Evolutionary conservation across 2,888 invertebrate genomes (phyloP).

Genomic region (Colletes collaris): DNA sequence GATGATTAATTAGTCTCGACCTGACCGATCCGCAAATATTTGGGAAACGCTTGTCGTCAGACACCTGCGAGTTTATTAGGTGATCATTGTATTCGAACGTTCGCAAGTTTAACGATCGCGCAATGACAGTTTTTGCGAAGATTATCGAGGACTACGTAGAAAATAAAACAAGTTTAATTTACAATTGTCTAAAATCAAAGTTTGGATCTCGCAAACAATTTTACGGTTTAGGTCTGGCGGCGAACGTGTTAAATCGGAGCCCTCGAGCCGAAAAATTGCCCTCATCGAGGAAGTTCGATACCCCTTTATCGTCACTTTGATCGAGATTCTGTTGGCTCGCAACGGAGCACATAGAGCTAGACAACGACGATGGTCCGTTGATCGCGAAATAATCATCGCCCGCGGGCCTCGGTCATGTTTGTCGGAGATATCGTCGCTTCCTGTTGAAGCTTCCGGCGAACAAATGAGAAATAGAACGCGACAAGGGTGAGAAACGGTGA

Average conservation of each 20-base stretch:
- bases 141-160: no score
- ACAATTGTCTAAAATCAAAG: no score
- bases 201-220: no score
- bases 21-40: constrained; percentile 31
- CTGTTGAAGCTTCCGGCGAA: constrained; percentile 49
- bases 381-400: constrained; percentile 70
- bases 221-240: no score
- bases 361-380: constrained; percentile 16
- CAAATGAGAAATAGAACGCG: constrained; percentile 60
- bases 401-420: constrained; percentile 48
- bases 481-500: constrained; percentile 19
- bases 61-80: constrained; percentile 17
- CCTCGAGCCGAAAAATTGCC: neutral
- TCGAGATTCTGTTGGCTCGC: neutral
- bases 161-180: no score
- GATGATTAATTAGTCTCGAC: constrained; percentile 47
- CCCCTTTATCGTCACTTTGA: neutral
- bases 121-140: no score
- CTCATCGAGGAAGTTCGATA: neutral
- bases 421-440: constrained; percentile 54
- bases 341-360: constrained; percentile 29
- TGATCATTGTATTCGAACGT: neutral
- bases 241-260: neutral
- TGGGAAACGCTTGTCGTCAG: constrained; percentile 21
- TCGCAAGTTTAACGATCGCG: neutral